Evolutionary conservation across 1,140 invertebrate species (phyloP).

Genomic region (Andrena cerasifolii): DNA sequence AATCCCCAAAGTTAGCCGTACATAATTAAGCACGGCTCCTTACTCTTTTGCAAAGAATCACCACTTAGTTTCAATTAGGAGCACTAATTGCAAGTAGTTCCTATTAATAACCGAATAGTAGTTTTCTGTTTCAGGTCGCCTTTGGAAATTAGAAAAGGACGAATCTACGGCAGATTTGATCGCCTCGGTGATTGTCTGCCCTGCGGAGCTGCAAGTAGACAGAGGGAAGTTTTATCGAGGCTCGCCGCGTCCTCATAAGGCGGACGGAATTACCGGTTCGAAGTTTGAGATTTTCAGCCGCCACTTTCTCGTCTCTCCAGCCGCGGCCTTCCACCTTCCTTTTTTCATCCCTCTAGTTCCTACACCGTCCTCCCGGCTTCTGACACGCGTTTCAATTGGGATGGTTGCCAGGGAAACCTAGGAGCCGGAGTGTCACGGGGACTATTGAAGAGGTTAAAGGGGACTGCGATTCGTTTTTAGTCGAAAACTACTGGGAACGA

Average conservation of each 20-base stretch:
- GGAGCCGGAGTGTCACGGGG: conserved; percentile 77
- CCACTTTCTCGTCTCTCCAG: conserved; percentile 52
- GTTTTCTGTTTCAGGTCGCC: too few species aligned
- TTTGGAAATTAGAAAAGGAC: too few species aligned
- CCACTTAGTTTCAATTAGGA: too few species aligned
- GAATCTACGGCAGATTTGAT: too few species aligned
- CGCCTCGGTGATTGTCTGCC: background rate
- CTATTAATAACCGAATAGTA: too few species aligned
- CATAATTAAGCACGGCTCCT: too few species aligned
- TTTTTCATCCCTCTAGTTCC: conserved; percentile 70
- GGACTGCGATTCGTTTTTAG: conserved; percentile 71
- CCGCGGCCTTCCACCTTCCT: conserved; percentile 50
- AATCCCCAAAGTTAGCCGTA: too few species aligned
- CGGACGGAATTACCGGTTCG: conserved; percentile 74
- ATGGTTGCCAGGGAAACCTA: conserved; percentile 80
- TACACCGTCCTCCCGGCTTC: conserved; percentile 70
- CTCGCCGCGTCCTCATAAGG: conserved; percentile 30
- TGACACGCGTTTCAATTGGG: conserved; percentile 79
- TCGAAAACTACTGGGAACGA: conserved; percentile 67
- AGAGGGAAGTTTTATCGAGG: conserved; percentile 37
- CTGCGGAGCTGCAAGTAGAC: background rate
- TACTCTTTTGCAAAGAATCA: too few species aligned
- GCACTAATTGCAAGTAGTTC: too few species aligned
- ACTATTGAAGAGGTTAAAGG: conserved; percentile 80
- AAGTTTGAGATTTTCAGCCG: conserved; percentile 80